A percentile compares a stretch with the other conserved stretches of the same genome.
These are phyloP conservation scores for Oostethus manadensis DNA, from an alignment of 2,113 vertebrate species.

Conservation along the genomic window DNA sequence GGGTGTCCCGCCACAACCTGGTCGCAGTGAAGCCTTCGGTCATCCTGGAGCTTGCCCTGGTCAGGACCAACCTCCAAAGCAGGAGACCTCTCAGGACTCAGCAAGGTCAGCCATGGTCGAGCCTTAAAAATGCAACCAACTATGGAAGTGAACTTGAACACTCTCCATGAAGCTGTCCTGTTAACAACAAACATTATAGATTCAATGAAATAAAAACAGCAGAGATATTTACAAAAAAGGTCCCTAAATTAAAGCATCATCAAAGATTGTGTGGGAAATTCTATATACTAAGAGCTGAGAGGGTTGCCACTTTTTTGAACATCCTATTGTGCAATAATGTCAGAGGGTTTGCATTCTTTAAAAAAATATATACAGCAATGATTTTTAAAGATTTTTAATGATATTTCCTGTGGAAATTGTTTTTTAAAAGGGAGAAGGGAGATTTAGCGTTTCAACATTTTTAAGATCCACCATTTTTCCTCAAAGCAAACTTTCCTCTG, in stretches of 20 bases:
- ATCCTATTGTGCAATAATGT: slow-evolving; percentile 68
- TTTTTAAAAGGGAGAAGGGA: slow-evolving; percentile 56
- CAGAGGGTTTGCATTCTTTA: slow-evolving; percentile 67
- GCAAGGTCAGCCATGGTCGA: slow-evolving; percentile 49
- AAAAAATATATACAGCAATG: slow-evolving; percentile 60
- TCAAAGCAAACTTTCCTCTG: slow-evolving; percentile 46
- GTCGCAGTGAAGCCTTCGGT: slow-evolving; percentile 60
- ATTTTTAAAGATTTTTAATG: slow-evolving; percentile 67
- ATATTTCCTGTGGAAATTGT: slow-evolving; percentile 97
- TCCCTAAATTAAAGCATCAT: slow-evolving; percentile 44
- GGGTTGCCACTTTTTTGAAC: slow-evolving; percentile 48
- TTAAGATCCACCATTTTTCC: slow-evolving; percentile 46
- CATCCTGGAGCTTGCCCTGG: slow-evolving; percentile 35
- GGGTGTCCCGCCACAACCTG: slow-evolving; percentile 61
- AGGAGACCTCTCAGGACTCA: slow-evolving; percentile 71
- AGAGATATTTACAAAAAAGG: slow-evolving; percentile 35
- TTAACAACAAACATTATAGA: slow-evolving; percentile 31
- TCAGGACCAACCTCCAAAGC: slow-evolving; percentile 65
- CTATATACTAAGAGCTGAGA: slow-evolving; percentile 22
- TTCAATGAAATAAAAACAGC: slow-evolving; percentile 38
- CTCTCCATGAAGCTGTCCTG: not conserved
- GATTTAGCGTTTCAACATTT: slow-evolving; percentile 46
- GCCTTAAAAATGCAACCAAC: slow-evolving; percentile 54
- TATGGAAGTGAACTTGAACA: slow-evolving; percentile 27
- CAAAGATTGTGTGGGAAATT: slow-evolving; percentile 36